Evolutionary conservation across 2,113 vertebrate species (phyloP).

Genomic region (Sigmodon hispidus): DNA sequence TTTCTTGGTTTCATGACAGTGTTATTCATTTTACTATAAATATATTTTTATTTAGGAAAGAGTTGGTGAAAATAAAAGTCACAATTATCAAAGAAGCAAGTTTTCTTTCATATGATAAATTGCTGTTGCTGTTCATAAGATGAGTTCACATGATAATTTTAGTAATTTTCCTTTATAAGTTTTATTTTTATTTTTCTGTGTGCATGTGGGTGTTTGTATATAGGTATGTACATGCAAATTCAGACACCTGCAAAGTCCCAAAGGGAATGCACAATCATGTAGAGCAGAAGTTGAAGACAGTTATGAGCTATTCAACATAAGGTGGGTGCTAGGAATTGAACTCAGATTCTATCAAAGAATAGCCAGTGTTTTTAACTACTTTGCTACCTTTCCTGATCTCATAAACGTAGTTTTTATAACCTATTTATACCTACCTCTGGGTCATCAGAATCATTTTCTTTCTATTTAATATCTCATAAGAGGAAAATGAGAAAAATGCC

Average conservation of each 20-base stretch:
- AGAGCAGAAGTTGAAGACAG: background rate
- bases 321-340: background rate
- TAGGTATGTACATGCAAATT: background rate
- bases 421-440: background rate
- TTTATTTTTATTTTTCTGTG: background rate
- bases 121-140: too few species aligned
- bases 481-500: background rate
- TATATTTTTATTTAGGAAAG: constrained; percentile 92
- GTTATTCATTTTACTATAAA: constrained; percentile 97
- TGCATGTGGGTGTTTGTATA: background rate
- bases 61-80: constrained; percentile 83
- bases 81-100: background rate
- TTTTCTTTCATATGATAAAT: background rate
- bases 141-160: background rate
- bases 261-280: background rate
- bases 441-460: background rate
- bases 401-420: background rate
- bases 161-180: background rate
- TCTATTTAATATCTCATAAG: background rate
- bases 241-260: too few species aligned
- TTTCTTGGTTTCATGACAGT: constrained; percentile 88
- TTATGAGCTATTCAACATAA: background rate
- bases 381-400: background rate
- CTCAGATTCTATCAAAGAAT: background rate
- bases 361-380: background rate